These are phyloP conservation scores for Electrophaes corylata DNA, from an alignment of 2,888 invertebrate genomes.

Conservation along the genomic window DNA sequence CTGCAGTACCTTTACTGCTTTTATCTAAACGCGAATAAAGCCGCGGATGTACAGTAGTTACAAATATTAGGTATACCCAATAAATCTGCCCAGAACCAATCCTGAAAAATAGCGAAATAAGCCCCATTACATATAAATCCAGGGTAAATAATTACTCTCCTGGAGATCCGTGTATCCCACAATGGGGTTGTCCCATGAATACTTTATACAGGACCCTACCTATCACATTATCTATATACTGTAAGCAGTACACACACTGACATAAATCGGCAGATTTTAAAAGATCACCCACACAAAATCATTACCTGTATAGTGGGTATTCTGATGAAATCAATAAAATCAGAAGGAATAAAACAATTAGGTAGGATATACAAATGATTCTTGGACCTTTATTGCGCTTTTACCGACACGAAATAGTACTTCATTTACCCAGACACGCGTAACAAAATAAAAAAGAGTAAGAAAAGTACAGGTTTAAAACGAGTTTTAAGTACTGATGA, in stretches of 20 bases:
- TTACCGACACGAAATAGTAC: too few species aligned
- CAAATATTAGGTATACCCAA: constrained; percentile 16
- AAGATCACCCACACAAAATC: too few species aligned
- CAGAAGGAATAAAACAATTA: too few species aligned
- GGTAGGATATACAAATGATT: too few species aligned
- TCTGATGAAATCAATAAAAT: too few species aligned
- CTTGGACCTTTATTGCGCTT: too few species aligned
- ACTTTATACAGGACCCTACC: constrained; percentile 50
- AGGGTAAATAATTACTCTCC: constrained; percentile 48
- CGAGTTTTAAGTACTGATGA: too few species aligned
- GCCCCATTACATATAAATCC: constrained; percentile 33
- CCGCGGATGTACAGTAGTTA: neutral
- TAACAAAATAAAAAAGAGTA: too few species aligned
- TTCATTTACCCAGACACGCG: too few species aligned
- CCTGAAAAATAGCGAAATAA: constrained; percentile 30
- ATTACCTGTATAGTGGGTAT: too few species aligned
- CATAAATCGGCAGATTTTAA: neutral
- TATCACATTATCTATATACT: constrained; percentile 1
- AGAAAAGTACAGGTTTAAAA: too few species aligned
- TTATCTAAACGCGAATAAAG: neutral
- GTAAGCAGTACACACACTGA: neutral
- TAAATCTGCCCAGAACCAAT: constrained; percentile 27
- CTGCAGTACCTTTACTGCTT: too few species aligned
- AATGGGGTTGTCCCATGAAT: constrained; percentile 60
- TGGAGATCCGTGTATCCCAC: constrained; percentile 28